phyloP scores from a whole-genome alignment of 2,888 invertebrate species.

The Invenusta paracnida region DNA sequence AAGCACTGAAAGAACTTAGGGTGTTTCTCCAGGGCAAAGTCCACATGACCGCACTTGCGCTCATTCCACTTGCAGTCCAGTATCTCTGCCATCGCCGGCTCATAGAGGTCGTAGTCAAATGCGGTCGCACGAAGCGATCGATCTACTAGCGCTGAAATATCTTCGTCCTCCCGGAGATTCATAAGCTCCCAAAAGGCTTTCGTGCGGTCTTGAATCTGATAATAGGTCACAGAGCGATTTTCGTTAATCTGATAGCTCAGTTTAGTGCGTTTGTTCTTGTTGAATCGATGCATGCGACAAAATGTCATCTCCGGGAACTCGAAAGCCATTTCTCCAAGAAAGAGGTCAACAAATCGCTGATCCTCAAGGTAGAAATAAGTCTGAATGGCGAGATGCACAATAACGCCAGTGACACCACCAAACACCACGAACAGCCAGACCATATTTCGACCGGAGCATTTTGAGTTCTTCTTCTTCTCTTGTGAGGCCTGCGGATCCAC shows the following conservation, averaged over 20 bases:
- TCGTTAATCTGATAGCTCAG: neutral
- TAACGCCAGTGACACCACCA: neutral
- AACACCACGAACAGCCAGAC: neutral
- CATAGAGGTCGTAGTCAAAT: neutral
- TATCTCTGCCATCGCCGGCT: neutral
- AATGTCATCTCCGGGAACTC: conserved; percentile 2
- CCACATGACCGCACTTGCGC: neutral
- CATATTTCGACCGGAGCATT: neutral
- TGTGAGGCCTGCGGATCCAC: too few species aligned
- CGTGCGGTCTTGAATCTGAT: neutral
- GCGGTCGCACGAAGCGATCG: neutral
- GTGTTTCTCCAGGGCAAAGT: neutral
- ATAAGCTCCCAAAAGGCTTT: neutral
- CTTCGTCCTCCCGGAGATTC: neutral
- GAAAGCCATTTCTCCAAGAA: neutral
- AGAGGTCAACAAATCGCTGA: neutral
- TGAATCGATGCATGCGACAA: neutral
- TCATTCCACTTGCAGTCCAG: neutral
- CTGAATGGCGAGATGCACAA: neutral
- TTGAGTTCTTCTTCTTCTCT: too few species aligned
- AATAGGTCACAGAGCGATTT: neutral
- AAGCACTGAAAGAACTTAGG: neutral
- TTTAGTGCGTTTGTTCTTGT: neutral
- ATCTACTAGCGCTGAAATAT: neutral
- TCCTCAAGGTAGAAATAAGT: neutral